phyloP scores from a whole-genome alignment of 2,888 invertebrate genomes.

The Drosophila peninsularis region DNA sequence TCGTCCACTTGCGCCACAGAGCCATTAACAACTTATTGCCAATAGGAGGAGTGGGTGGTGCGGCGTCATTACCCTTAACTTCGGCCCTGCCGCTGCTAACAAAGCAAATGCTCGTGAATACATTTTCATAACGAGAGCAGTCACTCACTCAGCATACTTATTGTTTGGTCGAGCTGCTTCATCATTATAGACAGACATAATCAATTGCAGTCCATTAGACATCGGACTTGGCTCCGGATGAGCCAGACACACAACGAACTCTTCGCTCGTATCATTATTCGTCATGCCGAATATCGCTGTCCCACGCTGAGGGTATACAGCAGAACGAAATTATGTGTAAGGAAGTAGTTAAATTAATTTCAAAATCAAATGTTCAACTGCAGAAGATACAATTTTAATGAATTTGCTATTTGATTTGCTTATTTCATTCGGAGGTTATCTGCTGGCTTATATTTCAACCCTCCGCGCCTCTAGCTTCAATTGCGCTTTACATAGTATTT shows the following conservation, averaged over 20 bases:
- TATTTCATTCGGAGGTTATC: background rate
- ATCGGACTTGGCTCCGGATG: conserved; percentile 62
- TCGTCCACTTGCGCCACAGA: conserved; percentile 49
- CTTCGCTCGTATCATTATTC: conserved; percentile 12
- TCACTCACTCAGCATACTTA: conserved; percentile 46
- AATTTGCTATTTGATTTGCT: background rate
- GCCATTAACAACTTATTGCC: conserved; percentile 65
- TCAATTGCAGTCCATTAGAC: conserved; percentile 83
- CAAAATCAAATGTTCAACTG: background rate
- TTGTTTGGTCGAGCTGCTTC: conserved; percentile 53
- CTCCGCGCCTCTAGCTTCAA: background rate
- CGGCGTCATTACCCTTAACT: conserved; percentile 24
- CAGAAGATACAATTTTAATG: background rate
- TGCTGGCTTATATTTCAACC: background rate
- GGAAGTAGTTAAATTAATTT: background rate
- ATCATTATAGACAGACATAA: conserved; percentile 74
- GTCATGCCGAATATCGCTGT: conserved; percentile 24
- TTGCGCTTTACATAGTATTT: background rate
- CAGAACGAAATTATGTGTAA: background rate
- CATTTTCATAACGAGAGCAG: conserved; percentile 61
- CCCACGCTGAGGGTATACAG: background rate
- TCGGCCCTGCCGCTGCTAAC: conserved; percentile 12
- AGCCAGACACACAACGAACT: conserved; percentile 33
- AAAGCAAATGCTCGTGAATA: conserved; percentile 42
- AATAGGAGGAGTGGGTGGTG: conserved; percentile 15